Conservation (phyloP, 2,797 vertebrate species). For the Hydrocynus forskahlii region DNA sequence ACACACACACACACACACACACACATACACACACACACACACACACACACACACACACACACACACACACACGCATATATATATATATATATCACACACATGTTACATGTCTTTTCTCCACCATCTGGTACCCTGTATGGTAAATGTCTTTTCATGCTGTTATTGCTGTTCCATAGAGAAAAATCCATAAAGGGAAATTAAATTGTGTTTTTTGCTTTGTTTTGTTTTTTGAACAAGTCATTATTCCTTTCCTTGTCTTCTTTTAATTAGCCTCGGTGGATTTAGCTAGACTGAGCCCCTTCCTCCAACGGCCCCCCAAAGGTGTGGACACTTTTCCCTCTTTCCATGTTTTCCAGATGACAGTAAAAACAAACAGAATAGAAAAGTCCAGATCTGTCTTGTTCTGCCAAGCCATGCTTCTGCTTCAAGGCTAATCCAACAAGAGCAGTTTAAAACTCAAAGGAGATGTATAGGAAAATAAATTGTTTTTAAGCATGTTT, state of each 20-base stretch:
- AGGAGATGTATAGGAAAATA: constrained; percentile 30
- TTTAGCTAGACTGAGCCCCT: not conserved
- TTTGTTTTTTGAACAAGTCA: constrained; percentile 5
- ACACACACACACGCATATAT: too few relatives aligned
- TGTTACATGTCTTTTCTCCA: not conserved
- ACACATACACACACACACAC: too few relatives aligned
- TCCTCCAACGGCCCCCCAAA: constrained; percentile 7
- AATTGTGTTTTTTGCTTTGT: too few relatives aligned
- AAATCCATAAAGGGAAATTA: constrained; percentile 1
- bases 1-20: too few relatives aligned
- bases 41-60: too few relatives aligned
- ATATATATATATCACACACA: too few relatives aligned
- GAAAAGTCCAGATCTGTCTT: constrained; percentile 21
- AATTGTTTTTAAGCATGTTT: constrained; percentile 59
- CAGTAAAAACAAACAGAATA: constrained; percentile 26
- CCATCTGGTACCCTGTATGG: not conserved
- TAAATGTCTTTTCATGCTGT: not conserved
- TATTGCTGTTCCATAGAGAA: constrained; percentile 12
- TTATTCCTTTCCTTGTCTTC: constrained; percentile 4
- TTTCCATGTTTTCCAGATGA: constrained; percentile 46
- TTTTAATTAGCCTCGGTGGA: constrained; percentile 32
- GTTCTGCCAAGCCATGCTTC: constrained; percentile 29
- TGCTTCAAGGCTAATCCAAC: constrained; percentile 43
- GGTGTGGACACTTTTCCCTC: constrained; percentile 21
- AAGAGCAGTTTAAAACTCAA: constrained; percentile 14